A percentile compares a stretch with the other conserved stretches of the same genome.
Evolutionary conservation across 2,888 invertebrate genomes (phyloP).

Genomic region (Heliconius charithonia): DNA sequence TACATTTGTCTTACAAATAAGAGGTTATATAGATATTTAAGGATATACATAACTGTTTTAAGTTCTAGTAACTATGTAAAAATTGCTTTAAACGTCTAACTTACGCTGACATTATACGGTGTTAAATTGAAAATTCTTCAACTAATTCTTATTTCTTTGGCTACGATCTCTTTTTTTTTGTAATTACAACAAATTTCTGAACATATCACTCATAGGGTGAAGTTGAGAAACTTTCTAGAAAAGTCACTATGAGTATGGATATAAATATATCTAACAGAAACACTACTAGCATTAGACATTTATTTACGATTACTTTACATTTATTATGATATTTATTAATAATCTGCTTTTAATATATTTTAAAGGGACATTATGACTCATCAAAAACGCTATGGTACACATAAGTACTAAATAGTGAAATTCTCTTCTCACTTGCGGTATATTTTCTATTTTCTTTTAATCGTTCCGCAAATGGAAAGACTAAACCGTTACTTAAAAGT

Average conservation of each 20-base stretch:
- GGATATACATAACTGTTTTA: constrained; percentile 18
- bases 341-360: constrained; percentile 2
- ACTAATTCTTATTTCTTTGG: not conserved
- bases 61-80: constrained; percentile 31
- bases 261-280: constrained; percentile 13
- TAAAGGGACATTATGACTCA: not conserved
- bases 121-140: constrained; percentile 4
- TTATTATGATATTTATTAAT: constrained; percentile 6
- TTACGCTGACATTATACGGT: not conserved
- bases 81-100: constrained; percentile 22
- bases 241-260: constrained; percentile 9
- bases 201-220: not conserved
- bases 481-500: constrained; percentile 49
- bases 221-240: constrained; percentile 17
- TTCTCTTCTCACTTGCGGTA: not conserved
- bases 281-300: constrained; percentile 19
- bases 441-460: not conserved
- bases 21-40: constrained; percentile 30
- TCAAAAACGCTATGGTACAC: constrained; percentile 2
- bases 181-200: not conserved
- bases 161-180: not conserved
- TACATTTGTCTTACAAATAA: constrained; percentile 40
- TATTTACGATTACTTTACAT: not conserved
- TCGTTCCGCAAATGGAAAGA: constrained; percentile 6
- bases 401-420: constrained; percentile 7